phyloP scores from a whole-genome alignment of 2,113 vertebrate genomes.

The Hipposideros armiger region DNA sequence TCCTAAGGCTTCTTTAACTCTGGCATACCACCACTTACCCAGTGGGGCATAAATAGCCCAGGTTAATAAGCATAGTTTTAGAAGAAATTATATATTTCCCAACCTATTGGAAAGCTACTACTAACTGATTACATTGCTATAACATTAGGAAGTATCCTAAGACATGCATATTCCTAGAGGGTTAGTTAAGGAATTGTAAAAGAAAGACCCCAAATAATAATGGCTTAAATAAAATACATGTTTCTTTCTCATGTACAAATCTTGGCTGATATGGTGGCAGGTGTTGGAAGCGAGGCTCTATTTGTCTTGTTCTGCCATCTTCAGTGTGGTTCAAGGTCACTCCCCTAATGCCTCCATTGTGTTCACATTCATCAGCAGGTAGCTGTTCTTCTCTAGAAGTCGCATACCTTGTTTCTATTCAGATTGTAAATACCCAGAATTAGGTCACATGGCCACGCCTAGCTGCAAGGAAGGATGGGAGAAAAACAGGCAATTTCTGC shows the following conservation, averaged over 20 bases:
- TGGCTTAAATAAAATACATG: neutral
- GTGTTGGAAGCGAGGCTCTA: neutral
- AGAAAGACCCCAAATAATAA: neutral
- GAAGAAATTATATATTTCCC: neutral
- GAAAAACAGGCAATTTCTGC: neutral
- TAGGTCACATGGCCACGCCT: neutral
- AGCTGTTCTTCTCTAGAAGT: neutral
- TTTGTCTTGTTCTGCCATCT: neutral
- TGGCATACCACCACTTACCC: neutral
- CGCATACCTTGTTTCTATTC: neutral
- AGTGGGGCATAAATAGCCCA: neutral
- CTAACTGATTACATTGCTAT: conserved; percentile 4
- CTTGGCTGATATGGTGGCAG: neutral
- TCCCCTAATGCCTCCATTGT: neutral
- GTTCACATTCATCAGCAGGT: neutral
- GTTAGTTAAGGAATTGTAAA: neutral
- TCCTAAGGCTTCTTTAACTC: neutral
- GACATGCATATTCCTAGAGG: conserved; percentile 16
- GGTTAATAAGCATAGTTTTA: neutral
- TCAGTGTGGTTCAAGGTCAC: neutral
- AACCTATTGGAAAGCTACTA: conserved; percentile 5
- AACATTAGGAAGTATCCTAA: conserved; percentile 51
- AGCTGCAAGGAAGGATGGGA: neutral
- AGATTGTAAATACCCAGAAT: neutral
- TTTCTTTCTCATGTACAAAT: neutral